These are phyloP conservation scores for Heterodera schachtii DNA, from an alignment of 1,140 invertebrate genomes.

Conservation along the genomic window DNA sequence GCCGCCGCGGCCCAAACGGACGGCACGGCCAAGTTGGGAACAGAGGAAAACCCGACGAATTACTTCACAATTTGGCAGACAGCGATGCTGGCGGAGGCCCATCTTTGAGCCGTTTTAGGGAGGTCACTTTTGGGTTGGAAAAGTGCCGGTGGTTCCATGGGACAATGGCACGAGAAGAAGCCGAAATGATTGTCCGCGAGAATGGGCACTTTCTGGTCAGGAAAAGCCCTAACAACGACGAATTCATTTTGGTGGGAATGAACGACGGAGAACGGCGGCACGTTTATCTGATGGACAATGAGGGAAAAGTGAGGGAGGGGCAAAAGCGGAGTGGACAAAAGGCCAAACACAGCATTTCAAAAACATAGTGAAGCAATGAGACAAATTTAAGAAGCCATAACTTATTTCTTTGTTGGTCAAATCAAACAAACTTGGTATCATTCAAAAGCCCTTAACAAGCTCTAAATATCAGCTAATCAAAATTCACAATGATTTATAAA, in stretches of 20 bases:
- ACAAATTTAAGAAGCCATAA: too few relatives aligned
- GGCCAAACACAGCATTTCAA: too few relatives aligned
- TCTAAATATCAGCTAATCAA: too few relatives aligned
- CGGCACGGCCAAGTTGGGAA: too few relatives aligned
- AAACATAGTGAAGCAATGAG: too few relatives aligned
- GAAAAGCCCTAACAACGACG: conserved; percentile 38
- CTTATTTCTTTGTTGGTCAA: too few relatives aligned
- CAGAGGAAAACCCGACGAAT: too few relatives aligned
- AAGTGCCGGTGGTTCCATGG: conserved; percentile 37
- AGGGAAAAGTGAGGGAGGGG: conserved; percentile 30
- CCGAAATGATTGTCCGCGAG: conserved; percentile 24
- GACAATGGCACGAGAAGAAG: conserved; percentile 23
- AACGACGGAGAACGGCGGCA: conserved; percentile 30
- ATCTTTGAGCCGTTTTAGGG: conserved; percentile 8
- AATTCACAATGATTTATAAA: too few relatives aligned
- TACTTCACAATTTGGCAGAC: too few relatives aligned
- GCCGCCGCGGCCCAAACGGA: conserved; percentile 6
- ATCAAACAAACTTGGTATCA: too few relatives aligned
- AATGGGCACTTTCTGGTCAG: conserved; percentile 44
- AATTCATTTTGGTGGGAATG: conserved; percentile 42
- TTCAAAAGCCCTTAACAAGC: too few relatives aligned
- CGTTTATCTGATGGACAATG: conserved; percentile 38
- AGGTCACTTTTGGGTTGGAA: conserved; percentile 18
- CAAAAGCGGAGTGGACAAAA: background rate
- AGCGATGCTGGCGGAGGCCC: background rate